A percentile compares a stretch with the other conserved stretches of the same genome.
Conservation (phyloP, 2,888 invertebrate genomes). For the Acrobasis consociella region DNA sequence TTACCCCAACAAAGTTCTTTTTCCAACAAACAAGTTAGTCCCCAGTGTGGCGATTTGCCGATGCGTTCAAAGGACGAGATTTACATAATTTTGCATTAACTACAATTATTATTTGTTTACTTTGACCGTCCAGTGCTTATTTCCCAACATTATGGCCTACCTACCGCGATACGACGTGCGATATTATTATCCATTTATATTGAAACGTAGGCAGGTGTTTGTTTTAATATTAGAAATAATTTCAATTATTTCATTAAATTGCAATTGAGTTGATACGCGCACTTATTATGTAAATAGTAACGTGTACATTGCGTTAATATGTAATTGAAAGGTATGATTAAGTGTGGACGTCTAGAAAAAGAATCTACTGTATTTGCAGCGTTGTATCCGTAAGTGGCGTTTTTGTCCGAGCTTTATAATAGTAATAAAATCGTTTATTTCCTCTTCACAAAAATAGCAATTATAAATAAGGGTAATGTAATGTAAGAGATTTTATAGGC, state of each 20-base stretch:
- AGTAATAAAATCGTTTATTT: no score
- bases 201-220: no score
- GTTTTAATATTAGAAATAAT: neutral
- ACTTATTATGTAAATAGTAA: neutral
- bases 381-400: no score
- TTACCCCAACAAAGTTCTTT: no score
- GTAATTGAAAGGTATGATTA: no score
- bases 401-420: no score
- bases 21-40: neutral
- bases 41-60: neutral
- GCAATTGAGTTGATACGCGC: neutral
- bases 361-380: no score
- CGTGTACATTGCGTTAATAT: no score
- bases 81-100: slow-evolving; percentile 1
- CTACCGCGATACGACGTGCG: neutral
- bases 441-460: no score
- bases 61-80: neutral
- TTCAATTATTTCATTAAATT: neutral
- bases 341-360: no score
- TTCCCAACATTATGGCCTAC: neutral
- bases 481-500: no score
- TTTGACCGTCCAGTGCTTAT: neutral
- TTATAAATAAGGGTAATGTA: no score
- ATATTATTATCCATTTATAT: neutral
- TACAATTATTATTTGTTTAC: neutral